phyloP scores from a whole-genome alignment of 2,888 invertebrate genomes.

The Stegophylla sp. region DNA sequence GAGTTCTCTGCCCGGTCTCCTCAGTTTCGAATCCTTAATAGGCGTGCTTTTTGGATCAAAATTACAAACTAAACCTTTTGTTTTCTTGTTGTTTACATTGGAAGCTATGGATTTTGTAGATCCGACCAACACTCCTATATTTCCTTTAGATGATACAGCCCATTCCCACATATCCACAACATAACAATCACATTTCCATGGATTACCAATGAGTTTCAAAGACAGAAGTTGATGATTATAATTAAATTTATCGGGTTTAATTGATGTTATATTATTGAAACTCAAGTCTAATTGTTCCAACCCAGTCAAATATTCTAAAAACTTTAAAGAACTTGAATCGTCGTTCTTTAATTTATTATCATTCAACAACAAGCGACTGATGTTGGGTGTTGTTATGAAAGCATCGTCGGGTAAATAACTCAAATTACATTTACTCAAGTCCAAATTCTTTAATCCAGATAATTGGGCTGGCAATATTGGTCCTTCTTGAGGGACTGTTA shows the following conservation, averaged over 20 bases:
- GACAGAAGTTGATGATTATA: conserved; percentile 71
- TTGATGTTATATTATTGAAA: conserved; percentile 71
- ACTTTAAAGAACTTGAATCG: conserved; percentile 67
- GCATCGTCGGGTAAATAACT: conserved; percentile 70
- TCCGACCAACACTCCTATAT: conserved; percentile 72
- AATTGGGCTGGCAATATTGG: conserved; percentile 73
- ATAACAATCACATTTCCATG: conserved; percentile 75
- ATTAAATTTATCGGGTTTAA: conserved; percentile 68
- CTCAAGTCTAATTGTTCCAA: conserved; percentile 72
- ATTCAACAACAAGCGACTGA: conserved; percentile 71
- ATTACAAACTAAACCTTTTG: conserved; percentile 72
- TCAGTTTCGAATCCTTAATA: conserved; percentile 66
- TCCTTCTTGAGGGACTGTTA: conserved; percentile 69
- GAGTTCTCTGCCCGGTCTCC: conserved; percentile 69
- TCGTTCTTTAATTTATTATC: conserved; percentile 68
- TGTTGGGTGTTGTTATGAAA: conserved; percentile 71
- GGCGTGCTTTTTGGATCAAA: conserved; percentile 69
- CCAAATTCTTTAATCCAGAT: conserved; percentile 71
- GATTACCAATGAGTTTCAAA: conserved; percentile 74
- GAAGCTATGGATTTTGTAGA: conserved; percentile 72
- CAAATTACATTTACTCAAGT: conserved; percentile 74
- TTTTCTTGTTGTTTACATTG: conserved; percentile 72
- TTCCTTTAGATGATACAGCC: conserved; percentile 73
- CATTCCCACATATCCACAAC: conserved; percentile 77
- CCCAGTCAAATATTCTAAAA: conserved; percentile 69